Evolutionary conservation across 1,140 invertebrate species (phyloP), one percentile per base, ranked within the genome.

Genomic region (Drosophila eugracilis): DNA sequence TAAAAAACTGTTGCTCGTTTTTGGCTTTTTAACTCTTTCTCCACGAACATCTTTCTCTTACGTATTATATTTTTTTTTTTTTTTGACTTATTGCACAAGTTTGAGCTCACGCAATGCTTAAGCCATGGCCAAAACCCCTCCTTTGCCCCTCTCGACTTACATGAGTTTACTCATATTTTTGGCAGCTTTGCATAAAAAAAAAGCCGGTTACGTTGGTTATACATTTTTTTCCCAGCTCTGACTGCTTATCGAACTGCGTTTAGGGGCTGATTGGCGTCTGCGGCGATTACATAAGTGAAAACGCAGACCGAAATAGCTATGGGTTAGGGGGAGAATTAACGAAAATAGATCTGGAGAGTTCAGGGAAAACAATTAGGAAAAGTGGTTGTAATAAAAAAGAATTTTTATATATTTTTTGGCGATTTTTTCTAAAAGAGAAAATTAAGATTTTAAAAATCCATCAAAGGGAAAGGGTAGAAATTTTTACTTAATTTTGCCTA

Each of bases 181-280:
- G 81, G 69, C 73, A 81, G 81, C 63, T 86, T 86, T 86, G 81
- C 81, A 85, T 85, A 85, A 67, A 66, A 78, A 85, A n/a, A n/a
- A 86, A 85, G 81, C 81, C 81, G 81, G 81, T 86, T 88, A 86
- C 50, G 39, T 58, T 74, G 55, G 60, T 44, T 48, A 63, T 62
- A 36, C 57, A 41, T 57, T 69, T 39, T 67, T 58, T 67, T 14
- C 42, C 34, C 44, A 17, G 44, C 44, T 37, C 21, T 45, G 57
- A 65, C 19, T 14, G 41, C 60, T 65, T 62, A 65, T 65, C 60
- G 60, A 65, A 65, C 60, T 28, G 39, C 41, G 60, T 65, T 67
- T 85, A 86, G 81, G 77, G 81, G 83, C 81, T 88, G 81, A 77
- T 86, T 75, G 52, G 74, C 73, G 63, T 71, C 65, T 73, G 57